Base-by-base conservation (phyloP, 2,113 vertebrate species). In the Datnioides undecimradiatus region DNA sequence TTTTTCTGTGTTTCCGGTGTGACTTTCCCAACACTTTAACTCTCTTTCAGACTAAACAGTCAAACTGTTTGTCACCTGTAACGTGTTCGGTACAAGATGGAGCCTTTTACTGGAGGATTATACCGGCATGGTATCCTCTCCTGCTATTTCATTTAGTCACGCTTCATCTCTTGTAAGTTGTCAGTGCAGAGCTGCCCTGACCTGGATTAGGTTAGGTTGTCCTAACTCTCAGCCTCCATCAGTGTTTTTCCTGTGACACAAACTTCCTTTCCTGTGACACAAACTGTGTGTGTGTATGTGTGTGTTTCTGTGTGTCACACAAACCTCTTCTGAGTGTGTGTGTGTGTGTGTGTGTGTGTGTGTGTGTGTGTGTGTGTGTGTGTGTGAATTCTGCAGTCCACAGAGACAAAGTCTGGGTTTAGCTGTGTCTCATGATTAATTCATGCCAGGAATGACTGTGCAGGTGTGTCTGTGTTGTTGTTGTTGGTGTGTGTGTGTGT, bases 361-460 rank as follows among this genome's bases (percentile, higher is more conserved):
- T 57, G 34, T 31, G 58, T 59, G 3, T 60, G 29, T 33, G 31
- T 73, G 66, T 34, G 31, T 25, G 31, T 65, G 17, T 6, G 68
- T 29, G 43, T 57, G 34, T 31, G 58, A 55, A 3, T 60, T 25
- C 52, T 73, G 49, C 74, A 57, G 75, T 83, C 75, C 33, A 48
- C 60, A 45, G 78, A 77, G 75, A 64, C 70, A 76, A 67, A 33
- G 38, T 21, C 72, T 34, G 62, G 60, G 52, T 76, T 79, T 69
- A 68, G 52, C 75, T 71, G 71, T 58, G 55, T 82, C 65, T 85
- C 79, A 79, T 90, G 62, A 88, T 87, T 88, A 83, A 88, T 90
- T 88, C 70, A 90, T 85, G 29, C 33, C 38, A 45, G 48, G 49
- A 79, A 48, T 78, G 64, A 21, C 33, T 82, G 36, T 83, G 67